Percentiles rank a stretch among this genome's conserved stretches.
Conservation (phyloP, 2,888 invertebrate species). For the Orchestes rusci region DNA sequence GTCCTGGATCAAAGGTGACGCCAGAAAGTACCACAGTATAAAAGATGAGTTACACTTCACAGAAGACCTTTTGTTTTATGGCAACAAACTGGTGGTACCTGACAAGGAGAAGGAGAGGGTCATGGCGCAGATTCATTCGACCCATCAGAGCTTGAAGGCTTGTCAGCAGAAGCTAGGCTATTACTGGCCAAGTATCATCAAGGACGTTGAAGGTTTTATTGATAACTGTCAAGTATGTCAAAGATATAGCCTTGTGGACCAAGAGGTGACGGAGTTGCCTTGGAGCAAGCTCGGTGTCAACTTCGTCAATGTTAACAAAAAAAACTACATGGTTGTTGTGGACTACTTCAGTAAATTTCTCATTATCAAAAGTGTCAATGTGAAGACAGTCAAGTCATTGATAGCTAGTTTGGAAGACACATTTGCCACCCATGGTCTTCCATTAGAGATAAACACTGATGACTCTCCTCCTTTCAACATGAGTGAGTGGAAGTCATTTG, state of each 20-base stretch:
- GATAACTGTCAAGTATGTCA: conserved; percentile 5
- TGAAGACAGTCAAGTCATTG: conserved; percentile 6
- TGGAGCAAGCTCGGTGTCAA: conserved; percentile 8
- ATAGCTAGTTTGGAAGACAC: background rate
- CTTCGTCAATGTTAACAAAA: conserved; percentile 2
- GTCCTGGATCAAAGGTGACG: conserved; percentile 9
- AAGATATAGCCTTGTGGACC: background rate
- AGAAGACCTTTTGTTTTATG: conserved; percentile 6
- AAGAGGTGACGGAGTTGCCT: conserved; percentile 4
- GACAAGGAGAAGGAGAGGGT: conserved; percentile 4
- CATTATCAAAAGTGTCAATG: conserved; percentile 5
- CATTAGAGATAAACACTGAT: conserved; percentile 6
- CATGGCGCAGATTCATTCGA: conserved; percentile 5
- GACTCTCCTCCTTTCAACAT: conserved; percentile 9
- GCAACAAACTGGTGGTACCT: conserved; percentile 6
- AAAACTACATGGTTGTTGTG: conserved; percentile 3
- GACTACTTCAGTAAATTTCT: conserved; percentile 8
- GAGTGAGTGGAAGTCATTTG: conserved; percentile 2
- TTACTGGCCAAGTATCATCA: conserved; percentile 8
- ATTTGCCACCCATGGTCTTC: conserved; percentile 6
- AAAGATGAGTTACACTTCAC: conserved; percentile 7
- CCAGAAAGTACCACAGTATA: conserved; percentile 6
- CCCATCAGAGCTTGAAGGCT: conserved; percentile 6
- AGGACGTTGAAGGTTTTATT: conserved; percentile 6
- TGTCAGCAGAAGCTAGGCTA: conserved; percentile 8